These are phyloP conservation scores for Drosophila lini DNA, from an alignment of 1,140 invertebrate species.

Conservation along the genomic window DNA sequence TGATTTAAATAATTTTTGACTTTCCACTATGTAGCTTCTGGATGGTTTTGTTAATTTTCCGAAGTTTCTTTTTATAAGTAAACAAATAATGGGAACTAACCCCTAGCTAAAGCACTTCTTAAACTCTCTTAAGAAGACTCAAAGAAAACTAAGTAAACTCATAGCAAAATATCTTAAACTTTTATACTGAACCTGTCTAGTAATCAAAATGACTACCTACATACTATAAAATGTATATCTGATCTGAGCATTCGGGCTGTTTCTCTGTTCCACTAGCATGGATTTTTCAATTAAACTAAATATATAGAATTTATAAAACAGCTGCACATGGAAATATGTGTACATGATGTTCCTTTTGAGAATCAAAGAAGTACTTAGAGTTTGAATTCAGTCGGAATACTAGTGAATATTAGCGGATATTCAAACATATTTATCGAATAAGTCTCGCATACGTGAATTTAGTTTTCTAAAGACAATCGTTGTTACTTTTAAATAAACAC, in stretches of 20 bases:
- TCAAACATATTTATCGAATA: constrained; percentile 56
- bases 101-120: not conserved
- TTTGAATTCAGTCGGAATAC: constrained; percentile 19
- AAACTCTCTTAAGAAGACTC: constrained; percentile 1
- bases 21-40: not conserved
- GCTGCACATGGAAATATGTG: constrained; percentile 28
- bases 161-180: constrained; percentile 41
- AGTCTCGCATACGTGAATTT: constrained; percentile 72
- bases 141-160: constrained; percentile 13
- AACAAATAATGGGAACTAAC: not conserved
- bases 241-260: constrained; percentile 56
- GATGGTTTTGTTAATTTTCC: not conserved
- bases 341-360: constrained; percentile 50
- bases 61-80: not conserved
- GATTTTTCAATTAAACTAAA: constrained; percentile 45
- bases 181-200: constrained; percentile 26
- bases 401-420: constrained; percentile 17
- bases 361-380: constrained; percentile 39
- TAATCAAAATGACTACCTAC: constrained; percentile 19
- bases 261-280: constrained; percentile 47
- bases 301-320: constrained; percentile 20
- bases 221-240: constrained; percentile 18
- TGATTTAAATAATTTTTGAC: not conserved
- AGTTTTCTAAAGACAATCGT: constrained; percentile 83
- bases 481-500: constrained; percentile 62